Evolutionary conservation across 1,140 invertebrate species (phyloP), one percentile per base, ranked within the genome.

Genomic region (Aphaenogaster ashmeadi): DNA sequence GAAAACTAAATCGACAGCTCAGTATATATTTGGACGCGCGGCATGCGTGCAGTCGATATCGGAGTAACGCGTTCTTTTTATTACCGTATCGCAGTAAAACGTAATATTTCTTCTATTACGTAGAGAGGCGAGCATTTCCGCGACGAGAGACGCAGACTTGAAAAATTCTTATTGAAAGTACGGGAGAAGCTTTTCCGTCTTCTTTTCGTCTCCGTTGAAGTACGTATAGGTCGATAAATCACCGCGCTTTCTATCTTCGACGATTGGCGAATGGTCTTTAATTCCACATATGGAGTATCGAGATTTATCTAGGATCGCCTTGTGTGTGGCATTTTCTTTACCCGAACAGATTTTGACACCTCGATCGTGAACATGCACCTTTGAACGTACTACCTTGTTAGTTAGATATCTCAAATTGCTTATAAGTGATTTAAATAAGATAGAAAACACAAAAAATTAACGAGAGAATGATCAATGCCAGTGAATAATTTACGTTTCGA

Each of bases 161-260:
- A 80, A 80, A 69, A 80, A 69, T 80, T 80, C 54, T 80, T 54
- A 54, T 41, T 52, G 47, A 54, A 54, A 62, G 44, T 56, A 41
- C 13, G 4, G 2, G 44, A 27, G 18, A 69, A 69, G 78, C 47
- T 80, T 80, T 47, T 80, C 78, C 62, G 27, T 47, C 62, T 9
- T 62, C 56, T 21, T 54, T 80, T 69, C 38, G 2, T 50, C 4
- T 50, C 8, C 15, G 9, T 41, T 52, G n/a, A 56, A 50, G 13
- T 36, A 21, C 18, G 9, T 33, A 50, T 15, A 21, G 33, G 54
- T 80, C 78, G 36, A 80, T 69, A 69, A 80, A 80, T 80, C 47
- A 69, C 36, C 8, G 47, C 36, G 36, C 36, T 80, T 80, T 80
- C 36, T 56, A 80, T 2, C 21, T 54, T 0, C 62, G 9, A 62